Base-by-base conservation (phyloP, 2,113 vertebrate genomes). In the Butorides virescens region DNA sequence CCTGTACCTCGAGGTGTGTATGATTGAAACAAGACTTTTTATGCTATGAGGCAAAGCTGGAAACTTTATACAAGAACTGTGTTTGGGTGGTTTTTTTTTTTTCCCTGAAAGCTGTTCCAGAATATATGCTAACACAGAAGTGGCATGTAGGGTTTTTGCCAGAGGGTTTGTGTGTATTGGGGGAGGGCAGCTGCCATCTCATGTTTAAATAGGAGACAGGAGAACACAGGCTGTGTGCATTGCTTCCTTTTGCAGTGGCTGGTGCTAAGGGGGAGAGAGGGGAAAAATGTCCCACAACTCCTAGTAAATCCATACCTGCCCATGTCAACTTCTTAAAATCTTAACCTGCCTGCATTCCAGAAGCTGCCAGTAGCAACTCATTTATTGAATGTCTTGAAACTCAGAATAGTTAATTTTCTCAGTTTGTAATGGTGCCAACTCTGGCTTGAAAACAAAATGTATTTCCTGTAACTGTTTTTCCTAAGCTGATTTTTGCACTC, bases 11-110 rank as follows among this genome's bases (percentile, higher is more conserved):
- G 2, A 91, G 84, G 86, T 96, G 90, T 67, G 52, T 77, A 5
- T 95, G 92, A 90, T 73, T 85, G 84, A 92, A 95, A 86, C 61
- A 92, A 95, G 92, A 82, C 25, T 53, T 63, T 18, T 53, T 47
- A n/a, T 72, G 65, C 36, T 66, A 2, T 10, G 27, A 50, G 73
- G 56, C 53, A 87, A 84, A 88, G 46, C 66, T 78, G 61, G 62
- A 87, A 78, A 65, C 16, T 86, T 83, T 42, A 20, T 49, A 55
- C 62, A 44, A 89, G 82, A 94, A 70, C 56, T 32, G 11, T 5
- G 10, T 46, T n/a, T 49, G 9, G 46, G 16, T n/a, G 44, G 53
- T 52, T 16, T 39, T 87, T 30, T 23, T 26, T 46, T 47, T 46
- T 16, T 6, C 15, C 42, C 42, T 52, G 13, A 75, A 82, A 86